These are phyloP conservation scores for Paramormyrops hopkinsi DNA, from an alignment of 2,797 vertebrate genomes.

Conservation along the genomic window DNA sequence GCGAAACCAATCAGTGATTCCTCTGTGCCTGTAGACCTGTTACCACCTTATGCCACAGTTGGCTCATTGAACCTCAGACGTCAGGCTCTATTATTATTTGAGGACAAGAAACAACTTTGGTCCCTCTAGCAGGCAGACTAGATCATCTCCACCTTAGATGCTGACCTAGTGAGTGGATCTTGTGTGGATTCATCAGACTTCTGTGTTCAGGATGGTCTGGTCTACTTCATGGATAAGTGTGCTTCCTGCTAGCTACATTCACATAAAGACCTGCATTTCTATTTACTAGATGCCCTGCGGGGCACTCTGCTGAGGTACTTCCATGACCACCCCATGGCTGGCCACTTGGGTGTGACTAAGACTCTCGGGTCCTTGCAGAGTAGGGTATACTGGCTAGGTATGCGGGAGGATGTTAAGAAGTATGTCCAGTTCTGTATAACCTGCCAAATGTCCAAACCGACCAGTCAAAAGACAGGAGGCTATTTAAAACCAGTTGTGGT, in stretches of 20 bases:
- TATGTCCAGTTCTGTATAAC: background rate
- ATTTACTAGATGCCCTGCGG: too few species aligned
- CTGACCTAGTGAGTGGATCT: background rate
- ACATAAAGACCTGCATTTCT: too few species aligned
- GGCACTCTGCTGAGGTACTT: background rate
- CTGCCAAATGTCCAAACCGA: background rate
- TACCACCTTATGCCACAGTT: background rate
- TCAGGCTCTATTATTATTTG: background rate
- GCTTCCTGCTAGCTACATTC: too few species aligned
- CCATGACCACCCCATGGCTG: background rate
- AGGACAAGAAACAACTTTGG: background rate
- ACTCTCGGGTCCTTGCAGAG: background rate
- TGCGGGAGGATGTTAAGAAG: background rate
- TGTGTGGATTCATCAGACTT: background rate
- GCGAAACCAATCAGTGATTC: background rate
- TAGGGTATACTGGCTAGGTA: background rate
- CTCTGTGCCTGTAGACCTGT: background rate
- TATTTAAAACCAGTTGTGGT: background rate
- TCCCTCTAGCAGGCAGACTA: background rate
- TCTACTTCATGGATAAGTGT: background rate
- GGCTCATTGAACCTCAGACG: background rate
- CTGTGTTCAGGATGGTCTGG: background rate
- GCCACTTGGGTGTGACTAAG: background rate
- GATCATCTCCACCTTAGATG: background rate
- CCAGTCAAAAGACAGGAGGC: background rate